Evolutionary conservation across 2,888 invertebrate genomes (phyloP), one percentile per base, ranked within the genome.

Genomic region (Platycheirus albimanus): DNA sequence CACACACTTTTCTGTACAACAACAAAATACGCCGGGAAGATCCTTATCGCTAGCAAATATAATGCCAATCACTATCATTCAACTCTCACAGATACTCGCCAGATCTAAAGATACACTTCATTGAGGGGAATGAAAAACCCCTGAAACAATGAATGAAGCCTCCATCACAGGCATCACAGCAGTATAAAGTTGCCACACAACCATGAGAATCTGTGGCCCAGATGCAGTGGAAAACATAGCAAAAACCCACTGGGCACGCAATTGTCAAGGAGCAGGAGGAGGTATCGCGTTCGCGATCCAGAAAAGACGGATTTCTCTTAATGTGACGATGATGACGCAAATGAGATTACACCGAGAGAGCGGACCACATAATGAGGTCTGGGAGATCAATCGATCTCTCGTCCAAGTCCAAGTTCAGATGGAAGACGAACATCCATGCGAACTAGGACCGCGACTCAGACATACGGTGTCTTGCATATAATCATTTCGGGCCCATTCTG

Each of bases 281-380:
- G 8, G 45, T 1, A 49, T 58, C 58, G 41, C 5, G 56, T 28
- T 58, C 58, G 41, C 5, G 56, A 58, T 58, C 28, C 58, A 20
- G 58, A 61, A n/a, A 66, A 79, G 84, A 85, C 84, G 58, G 85
- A 85, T 83, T 86, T 80, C 85, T 81, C 72, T 74, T 85, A 86
- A 86, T 86, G 85, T 86, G 86, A 86, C 86, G 86, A 79, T 85
- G 85, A 85, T 87, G 87, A 86, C 87, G 86, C 86, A 86, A 86
- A 85, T 83, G 85, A 86, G 79, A 78, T 79, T 79, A 75, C 84
- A 80, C 78, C 69, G 85, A 77, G 71, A 69, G 67, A 56, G 63
- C 63, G 72, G 79, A 85, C 80, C 83, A 78, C 85, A 84, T 84
- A 85, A 85, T 85, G 85, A 84, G 84, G 80, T 66, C 85, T 74